Conservation (phyloP, 2,797 vertebrate genomes). For the Picus viridis region DNA sequence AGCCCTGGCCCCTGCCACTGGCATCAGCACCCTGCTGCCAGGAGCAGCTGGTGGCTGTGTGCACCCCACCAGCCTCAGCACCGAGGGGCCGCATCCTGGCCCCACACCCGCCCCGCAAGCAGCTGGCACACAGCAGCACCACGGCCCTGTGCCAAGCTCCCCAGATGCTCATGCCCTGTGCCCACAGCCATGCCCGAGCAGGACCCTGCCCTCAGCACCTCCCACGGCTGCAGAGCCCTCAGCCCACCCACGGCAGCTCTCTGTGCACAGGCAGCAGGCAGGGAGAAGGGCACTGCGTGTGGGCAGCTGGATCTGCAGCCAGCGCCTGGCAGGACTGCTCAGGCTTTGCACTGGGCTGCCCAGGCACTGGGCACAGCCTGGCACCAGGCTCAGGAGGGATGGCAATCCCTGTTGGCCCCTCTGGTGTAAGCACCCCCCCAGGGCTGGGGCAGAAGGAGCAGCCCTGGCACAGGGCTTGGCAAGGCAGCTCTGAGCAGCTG, state of each 20-base stretch:
- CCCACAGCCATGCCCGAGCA: neutral
- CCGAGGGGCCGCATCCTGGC: accelerated
- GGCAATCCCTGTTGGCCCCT: accelerated
- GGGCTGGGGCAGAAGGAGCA: neutral
- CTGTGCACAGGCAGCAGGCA: accelerated
- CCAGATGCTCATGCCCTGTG: accelerated
- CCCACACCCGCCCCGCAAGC: neutral
- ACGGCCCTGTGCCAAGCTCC: accelerated
- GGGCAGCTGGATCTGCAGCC: neutral
- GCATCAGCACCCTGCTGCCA: neutral
- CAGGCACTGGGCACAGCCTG: accelerated
- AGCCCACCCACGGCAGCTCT: neutral
- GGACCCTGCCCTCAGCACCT: neutral
- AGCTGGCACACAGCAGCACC: neutral
- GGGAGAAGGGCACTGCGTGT: accelerated
- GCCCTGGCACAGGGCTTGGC: accelerated
- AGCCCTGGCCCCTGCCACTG: neutral
- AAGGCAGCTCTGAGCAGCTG: neutral
- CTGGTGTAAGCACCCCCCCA: neutral
- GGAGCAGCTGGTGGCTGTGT: neutral
- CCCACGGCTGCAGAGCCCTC: too few species aligned
- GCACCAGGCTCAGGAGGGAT: neutral
- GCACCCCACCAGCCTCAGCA: neutral
- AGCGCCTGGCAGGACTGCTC: accelerated
- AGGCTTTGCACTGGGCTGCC: neutral